Evolutionary conservation across 2,797 vertebrate genomes (phyloP).

Genomic region (Sebastes oblongus): DNA sequence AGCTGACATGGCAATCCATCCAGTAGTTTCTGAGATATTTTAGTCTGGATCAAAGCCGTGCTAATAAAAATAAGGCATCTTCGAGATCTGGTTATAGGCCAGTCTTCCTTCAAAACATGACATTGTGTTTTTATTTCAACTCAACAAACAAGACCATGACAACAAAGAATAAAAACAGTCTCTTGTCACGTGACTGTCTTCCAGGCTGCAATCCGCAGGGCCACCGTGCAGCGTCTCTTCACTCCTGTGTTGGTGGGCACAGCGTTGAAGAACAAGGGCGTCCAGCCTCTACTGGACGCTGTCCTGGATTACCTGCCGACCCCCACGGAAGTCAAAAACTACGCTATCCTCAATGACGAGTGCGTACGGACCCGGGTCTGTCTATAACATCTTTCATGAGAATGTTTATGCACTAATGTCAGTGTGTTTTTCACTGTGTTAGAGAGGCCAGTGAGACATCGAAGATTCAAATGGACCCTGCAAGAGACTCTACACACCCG

Average conservation of each 20-base stretch:
- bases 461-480: constrained; percentile 86
- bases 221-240: constrained; percentile 89
- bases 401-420: neutral
- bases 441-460: constrained; percentile 81
- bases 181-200: neutral
- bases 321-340: constrained; percentile 93
- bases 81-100: neutral
- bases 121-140: neutral
- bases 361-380: constrained; percentile 71
- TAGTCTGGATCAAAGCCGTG: neutral
- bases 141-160: neutral
- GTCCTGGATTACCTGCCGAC: constrained; percentile 92
- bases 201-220: constrained; percentile 91
- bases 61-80: neutral
- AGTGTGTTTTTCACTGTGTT: neutral
- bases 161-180: neutral
- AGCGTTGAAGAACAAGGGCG: constrained; percentile 96
- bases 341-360: constrained; percentile 87
- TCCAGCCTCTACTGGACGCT: constrained; percentile 92
- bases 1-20: neutral
- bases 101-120: neutral
- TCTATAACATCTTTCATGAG: neutral
- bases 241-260: constrained; percentile 93
- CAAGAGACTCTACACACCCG: constrained; percentile 83
- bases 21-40: neutral